These are phyloP conservation scores for Seladonia tumulorum DNA, from an alignment of 2,888 invertebrate species.

Conservation along the genomic window DNA sequence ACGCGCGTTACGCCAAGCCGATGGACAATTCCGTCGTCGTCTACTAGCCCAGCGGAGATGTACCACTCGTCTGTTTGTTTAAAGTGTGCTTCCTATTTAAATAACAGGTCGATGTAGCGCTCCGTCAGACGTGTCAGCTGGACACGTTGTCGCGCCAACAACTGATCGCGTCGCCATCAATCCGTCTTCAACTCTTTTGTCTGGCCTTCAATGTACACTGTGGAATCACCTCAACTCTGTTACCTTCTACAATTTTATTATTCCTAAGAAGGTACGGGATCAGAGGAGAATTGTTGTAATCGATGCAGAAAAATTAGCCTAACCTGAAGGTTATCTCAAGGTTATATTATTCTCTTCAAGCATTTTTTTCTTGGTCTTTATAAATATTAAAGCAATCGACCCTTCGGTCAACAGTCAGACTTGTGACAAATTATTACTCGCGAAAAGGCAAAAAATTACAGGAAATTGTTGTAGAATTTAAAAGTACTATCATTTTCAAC, in stretches of 20 bases:
- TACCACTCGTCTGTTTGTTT: slow-evolving; percentile 31
- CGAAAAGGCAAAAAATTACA: neutral
- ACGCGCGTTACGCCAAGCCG: slow-evolving; percentile 49
- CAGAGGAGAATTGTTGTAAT: neutral
- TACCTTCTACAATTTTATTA: neutral
- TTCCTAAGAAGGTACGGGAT: neutral
- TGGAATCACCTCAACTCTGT: neutral
- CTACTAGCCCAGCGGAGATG: slow-evolving; percentile 14
- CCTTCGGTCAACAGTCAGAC: too few species aligned
- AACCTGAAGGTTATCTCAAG: neutral
- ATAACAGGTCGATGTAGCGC: slow-evolving; percentile 18
- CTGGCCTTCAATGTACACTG: neutral
- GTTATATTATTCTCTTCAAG: neutral
- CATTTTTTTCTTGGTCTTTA: neutral
- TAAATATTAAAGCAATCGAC: neutral
- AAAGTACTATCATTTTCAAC: too few species aligned
- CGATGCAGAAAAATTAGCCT: neutral
- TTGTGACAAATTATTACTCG: neutral
- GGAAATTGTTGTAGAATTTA: neutral
- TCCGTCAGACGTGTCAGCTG: slow-evolving; percentile 19
- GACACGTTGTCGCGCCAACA: neutral
- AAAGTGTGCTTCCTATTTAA: slow-evolving; percentile 44
- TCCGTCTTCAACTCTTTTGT: neutral
- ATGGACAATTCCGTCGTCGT: slow-evolving; percentile 52
- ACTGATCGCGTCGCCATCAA: neutral